Conservation (phyloP, 2,797 vertebrate species). For the Staurois parvus region DNA sequence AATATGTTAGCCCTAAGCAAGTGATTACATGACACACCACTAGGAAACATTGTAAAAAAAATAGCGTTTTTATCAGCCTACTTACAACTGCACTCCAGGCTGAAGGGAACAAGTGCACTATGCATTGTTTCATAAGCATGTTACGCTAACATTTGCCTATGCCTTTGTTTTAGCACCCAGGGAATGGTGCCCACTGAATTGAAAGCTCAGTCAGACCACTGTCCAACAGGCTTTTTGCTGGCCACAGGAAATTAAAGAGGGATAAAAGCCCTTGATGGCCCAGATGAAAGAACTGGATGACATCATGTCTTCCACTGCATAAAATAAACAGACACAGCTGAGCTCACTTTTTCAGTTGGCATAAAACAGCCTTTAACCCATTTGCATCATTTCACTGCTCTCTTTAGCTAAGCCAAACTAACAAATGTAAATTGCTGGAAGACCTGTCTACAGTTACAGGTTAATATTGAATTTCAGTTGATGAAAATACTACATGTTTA, state of each 20-base stretch:
- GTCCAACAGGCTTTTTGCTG: conserved; percentile 65
- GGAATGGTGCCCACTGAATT: conserved; percentile 56
- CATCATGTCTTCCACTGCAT: conserved; percentile 66
- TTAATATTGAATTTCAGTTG: not conserved
- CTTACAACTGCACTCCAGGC: not conserved
- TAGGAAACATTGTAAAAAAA: not conserved
- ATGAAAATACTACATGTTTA: not conserved
- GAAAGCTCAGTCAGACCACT: conserved; percentile 63
- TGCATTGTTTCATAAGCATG: conserved; percentile 53
- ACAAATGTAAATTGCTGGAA: not conserved
- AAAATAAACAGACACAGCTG: conserved; percentile 66
- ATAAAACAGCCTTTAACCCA: conserved; percentile 67
- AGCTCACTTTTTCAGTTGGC: conserved; percentile 69
- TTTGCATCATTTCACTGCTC: conserved; percentile 26
- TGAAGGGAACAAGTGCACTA: conserved; percentile 23
- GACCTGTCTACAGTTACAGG: not conserved
- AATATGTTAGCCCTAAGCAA: not conserved
- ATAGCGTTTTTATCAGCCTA: not conserved
- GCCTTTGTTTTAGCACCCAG: conserved; percentile 24
- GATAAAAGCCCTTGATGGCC: conserved; percentile 66
- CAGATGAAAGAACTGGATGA: conserved; percentile 66
- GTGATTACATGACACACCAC: not conserved
- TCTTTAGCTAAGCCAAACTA: conserved; percentile 7
- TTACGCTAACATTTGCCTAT: conserved; percentile 23
- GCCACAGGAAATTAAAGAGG: conserved; percentile 71